A percentile compares a stretch with the other conserved stretches of the same genome.
These are phyloP conservation scores for Drosophila grimshawi DNA, from an alignment of 1,140 invertebrate genomes.

Conservation along the genomic window DNA sequence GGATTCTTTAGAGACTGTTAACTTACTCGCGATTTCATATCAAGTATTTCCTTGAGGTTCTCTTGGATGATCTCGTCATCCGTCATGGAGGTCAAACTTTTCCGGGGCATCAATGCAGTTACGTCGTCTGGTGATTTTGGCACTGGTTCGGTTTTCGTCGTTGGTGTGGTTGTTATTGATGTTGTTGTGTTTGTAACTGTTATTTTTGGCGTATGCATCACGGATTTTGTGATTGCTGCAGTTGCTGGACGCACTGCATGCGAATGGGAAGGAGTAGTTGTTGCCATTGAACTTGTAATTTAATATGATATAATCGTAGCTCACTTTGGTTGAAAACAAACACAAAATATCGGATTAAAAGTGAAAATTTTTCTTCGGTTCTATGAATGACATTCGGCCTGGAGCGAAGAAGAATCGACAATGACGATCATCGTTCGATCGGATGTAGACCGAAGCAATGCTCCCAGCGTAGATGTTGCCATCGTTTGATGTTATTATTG, in stretches of 20 bases:
- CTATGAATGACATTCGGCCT: constrained; percentile 23
- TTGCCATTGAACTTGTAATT: constrained; percentile 20
- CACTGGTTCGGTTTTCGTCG: background rate
- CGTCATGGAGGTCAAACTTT: constrained; percentile 67
- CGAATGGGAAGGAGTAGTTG: constrained; percentile 5
- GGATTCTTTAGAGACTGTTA: background rate
- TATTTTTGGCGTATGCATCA: constrained; percentile 25
- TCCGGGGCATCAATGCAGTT: constrained; percentile 40
- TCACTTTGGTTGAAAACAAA: constrained; percentile 1
- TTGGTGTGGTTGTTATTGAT: constrained; percentile 2
- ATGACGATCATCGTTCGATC: constrained; percentile 51
- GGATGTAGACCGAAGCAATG: constrained; percentile 44
- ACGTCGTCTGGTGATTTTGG: constrained; percentile 49
- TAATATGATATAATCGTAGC: background rate
- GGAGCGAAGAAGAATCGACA: constrained; percentile 19
- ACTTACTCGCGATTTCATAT: constrained; percentile 72
- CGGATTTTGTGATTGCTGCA: background rate
- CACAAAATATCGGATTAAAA: constrained; percentile 11
- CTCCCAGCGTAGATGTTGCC: constrained; percentile 1
- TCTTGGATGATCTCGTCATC: constrained; percentile 75
- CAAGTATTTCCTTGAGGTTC: constrained; percentile 71
- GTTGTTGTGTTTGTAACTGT: constrained; percentile 21
- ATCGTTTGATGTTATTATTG: constrained; percentile 31
- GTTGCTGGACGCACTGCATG: background rate
- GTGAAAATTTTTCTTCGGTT: constrained; percentile 10